Conservation (phyloP, 2,113 vertebrate species). For the Camelus dromedarius region DNA sequence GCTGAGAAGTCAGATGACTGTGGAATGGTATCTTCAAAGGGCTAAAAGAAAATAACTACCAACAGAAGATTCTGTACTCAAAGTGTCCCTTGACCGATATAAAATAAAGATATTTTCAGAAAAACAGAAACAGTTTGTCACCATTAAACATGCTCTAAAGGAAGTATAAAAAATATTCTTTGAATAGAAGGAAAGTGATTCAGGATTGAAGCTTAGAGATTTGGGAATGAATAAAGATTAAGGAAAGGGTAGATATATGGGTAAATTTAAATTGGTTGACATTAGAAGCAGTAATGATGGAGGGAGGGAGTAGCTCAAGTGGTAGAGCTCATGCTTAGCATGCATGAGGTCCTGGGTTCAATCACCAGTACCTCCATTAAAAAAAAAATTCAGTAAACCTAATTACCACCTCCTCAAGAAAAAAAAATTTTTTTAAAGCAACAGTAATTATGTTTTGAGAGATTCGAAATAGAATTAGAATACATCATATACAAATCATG, state of each 20-base stretch:
- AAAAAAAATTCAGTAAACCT: no score
- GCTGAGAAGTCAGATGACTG: not conserved
- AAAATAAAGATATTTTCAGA: constrained; percentile 19
- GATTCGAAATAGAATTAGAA: not conserved
- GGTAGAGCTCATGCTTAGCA: no score
- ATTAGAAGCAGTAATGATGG: not conserved
- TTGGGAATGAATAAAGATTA: not conserved
- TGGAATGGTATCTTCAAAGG: not conserved
- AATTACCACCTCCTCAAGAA: no score
- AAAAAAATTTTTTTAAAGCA: no score
- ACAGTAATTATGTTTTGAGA: not conserved
- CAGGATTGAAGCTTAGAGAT: not conserved
- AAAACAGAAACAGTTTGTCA: not conserved
- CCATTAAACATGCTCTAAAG: not conserved
- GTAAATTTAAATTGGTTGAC: not conserved
- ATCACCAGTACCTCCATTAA: no score
- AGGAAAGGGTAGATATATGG: not conserved
- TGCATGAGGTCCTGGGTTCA: no score
- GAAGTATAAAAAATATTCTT: constrained; percentile 11
- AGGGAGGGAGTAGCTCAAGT: no score
- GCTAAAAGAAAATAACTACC: not conserved
- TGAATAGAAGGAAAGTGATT: not conserved
- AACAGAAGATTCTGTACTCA: not conserved
- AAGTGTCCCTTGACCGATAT: not conserved
- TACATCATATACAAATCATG: not conserved